Evolutionary conservation across 2,113 vertebrate species (phyloP).

Genomic region (Phylloscopus whistleri): DNA sequence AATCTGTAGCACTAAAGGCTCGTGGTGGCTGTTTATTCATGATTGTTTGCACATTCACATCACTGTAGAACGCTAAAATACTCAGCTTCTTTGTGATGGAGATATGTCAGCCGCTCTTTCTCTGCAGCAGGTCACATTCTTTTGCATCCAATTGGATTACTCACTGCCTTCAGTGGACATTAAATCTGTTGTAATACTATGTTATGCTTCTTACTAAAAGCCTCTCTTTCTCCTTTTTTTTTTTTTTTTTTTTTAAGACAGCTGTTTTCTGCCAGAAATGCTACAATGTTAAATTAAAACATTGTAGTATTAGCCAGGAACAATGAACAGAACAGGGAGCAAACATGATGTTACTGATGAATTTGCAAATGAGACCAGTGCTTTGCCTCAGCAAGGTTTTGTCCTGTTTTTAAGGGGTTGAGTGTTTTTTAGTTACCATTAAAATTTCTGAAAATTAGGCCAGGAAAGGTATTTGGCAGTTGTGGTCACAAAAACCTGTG

Average conservation of each 20-base stretch:
- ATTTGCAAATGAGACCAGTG: constrained; percentile 6
- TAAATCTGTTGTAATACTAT: constrained; percentile 45
- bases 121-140: constrained; percentile 53
- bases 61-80: constrained; percentile 11
- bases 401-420: background rate
- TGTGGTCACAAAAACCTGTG: background rate
- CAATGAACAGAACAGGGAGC: constrained; percentile 23
- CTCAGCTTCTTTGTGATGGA: constrained; percentile 40
- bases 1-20: background rate
- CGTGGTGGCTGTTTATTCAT: constrained; percentile 33
- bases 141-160: constrained; percentile 32
- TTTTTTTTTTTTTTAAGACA: background rate
- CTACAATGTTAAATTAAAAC: constrained; percentile 22
- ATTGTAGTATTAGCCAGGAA: background rate
- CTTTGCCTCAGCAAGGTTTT: background rate
- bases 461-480: background rate
- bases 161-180: constrained; percentile 36
- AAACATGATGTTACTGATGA: background rate
- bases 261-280: constrained; percentile 50
- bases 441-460: background rate
- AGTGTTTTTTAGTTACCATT: background rate
- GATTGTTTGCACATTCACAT: constrained; percentile 57
- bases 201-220: constrained; percentile 35
- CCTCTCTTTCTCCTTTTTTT: background rate
- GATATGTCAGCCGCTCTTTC: constrained; percentile 34